Conservation (phyloP, 2,113 vertebrate species). For the Oreochromis aureus region DNA sequence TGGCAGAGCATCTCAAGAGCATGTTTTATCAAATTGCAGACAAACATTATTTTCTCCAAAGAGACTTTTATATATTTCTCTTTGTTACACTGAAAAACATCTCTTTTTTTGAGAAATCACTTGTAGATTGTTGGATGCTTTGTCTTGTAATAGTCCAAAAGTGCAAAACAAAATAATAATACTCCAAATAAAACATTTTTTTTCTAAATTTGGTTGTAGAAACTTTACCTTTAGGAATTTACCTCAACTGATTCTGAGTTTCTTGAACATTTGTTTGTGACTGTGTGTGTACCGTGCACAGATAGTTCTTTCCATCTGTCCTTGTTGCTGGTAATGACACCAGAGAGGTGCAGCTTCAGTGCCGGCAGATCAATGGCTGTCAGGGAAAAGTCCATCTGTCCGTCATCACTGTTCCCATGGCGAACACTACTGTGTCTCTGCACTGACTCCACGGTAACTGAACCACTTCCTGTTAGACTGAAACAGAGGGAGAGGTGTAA, state of each 20-base stretch:
- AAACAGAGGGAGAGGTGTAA: not conserved
- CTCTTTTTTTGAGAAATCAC: not conserved
- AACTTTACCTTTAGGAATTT: not conserved
- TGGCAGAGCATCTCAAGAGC: not conserved
- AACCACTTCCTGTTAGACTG: slow-evolving; percentile 70
- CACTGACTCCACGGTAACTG: slow-evolving; percentile 73
- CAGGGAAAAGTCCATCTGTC: slow-evolving; percentile 81
- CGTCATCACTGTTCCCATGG: slow-evolving; percentile 54
- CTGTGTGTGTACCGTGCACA: slow-evolving; percentile 73
- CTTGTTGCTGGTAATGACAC: slow-evolving; percentile 89
- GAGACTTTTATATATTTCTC: not conserved
- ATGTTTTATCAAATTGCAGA: not conserved
- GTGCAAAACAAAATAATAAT: not conserved
- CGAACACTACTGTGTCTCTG: slow-evolving; percentile 76
- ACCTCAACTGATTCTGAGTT: not conserved
- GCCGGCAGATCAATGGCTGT: slow-evolving; percentile 79
- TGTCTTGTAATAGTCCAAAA: not conserved
- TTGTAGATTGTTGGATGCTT: not conserved
- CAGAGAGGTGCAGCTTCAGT: slow-evolving; percentile 81
- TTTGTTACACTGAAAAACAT: not conserved
- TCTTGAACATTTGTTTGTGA: slow-evolving; percentile 23
- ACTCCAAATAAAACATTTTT: not conserved
- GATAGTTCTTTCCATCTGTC: slow-evolving; percentile 93
- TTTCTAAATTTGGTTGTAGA: not conserved
- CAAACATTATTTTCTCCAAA: not conserved